Evolutionary conservation across 2,888 invertebrate genomes (phyloP).

Genomic region (Dryomyza anilis): DNA sequence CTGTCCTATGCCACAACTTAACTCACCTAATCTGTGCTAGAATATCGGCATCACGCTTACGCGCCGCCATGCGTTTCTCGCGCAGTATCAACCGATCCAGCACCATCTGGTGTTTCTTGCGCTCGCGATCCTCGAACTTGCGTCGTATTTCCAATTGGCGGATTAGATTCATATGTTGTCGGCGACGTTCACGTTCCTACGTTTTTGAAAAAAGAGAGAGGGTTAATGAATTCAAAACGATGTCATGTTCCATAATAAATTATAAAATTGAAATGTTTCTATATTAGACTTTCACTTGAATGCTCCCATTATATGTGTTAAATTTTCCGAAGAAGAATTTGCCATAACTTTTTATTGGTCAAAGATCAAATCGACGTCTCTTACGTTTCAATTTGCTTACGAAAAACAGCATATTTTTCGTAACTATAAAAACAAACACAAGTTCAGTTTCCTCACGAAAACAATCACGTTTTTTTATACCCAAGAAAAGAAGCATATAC

Average conservation of each 20-base stretch:
- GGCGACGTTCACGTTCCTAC: slow-evolving; percentile 84
- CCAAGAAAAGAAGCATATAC: too few species aligned
- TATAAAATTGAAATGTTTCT: too few species aligned
- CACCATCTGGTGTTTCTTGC: slow-evolving; percentile 69
- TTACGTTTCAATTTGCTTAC: too few species aligned
- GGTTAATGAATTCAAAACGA: neutral
- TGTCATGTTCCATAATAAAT: neutral
- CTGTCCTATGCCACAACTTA: slow-evolving; percentile 21
- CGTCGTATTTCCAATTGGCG: slow-evolving; percentile 85
- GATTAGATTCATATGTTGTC: slow-evolving; percentile 89
- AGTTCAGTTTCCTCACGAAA: too few species aligned
- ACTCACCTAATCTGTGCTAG: slow-evolving; percentile 68
- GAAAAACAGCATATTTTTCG: too few species aligned
- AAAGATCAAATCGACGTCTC: too few species aligned
- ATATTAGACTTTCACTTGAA: too few species aligned
- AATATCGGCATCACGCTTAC: slow-evolving; percentile 73
- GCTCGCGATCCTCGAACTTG: slow-evolving; percentile 84
- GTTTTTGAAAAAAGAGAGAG: neutral
- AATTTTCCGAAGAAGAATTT: too few species aligned
- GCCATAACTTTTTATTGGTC: too few species aligned
- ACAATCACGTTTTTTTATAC: too few species aligned
- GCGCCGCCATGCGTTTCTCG: slow-evolving; percentile 80
- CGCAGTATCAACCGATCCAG: slow-evolving; percentile 84
- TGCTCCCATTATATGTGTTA: too few species aligned
- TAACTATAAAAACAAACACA: too few species aligned